phyloP scores from a whole-genome alignment of 1,140 invertebrate species.

The Musca vetustissima region DNA sequence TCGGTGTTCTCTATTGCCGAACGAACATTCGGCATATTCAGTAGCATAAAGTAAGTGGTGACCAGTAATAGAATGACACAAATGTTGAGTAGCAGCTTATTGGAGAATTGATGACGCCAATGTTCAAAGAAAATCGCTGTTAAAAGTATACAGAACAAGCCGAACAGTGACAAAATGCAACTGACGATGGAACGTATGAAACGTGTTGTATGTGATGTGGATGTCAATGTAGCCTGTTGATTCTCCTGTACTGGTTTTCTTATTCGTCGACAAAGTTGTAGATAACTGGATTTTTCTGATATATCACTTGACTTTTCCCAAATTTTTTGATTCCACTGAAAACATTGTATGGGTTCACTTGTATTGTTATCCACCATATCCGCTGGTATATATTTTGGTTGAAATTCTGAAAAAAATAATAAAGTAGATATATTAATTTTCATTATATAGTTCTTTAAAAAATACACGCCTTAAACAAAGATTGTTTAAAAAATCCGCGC shows the following conservation, averaged over 20 bases:
- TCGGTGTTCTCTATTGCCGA: background rate
- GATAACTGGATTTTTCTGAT: background rate
- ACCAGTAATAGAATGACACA: background rate
- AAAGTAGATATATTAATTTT: background rate
- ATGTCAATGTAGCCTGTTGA: background rate
- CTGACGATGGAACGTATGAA: background rate
- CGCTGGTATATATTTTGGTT: background rate
- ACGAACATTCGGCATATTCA: background rate
- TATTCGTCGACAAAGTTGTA: background rate
- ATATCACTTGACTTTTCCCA: background rate
- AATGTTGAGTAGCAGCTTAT: slow-evolving; percentile 1
- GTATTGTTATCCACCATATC: background rate
- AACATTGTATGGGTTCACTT: too few species aligned
- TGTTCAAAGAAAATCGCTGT: background rate
- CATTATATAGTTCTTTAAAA: background rate
- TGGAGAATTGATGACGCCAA: background rate
- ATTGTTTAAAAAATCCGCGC: too few species aligned
- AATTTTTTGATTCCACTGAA: background rate
- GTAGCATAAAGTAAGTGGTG: background rate
- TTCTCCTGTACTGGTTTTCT: background rate
- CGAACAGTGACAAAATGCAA: background rate
- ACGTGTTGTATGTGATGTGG: too few species aligned
- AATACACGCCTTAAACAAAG: background rate
- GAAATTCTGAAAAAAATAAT: background rate
- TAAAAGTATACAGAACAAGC: background rate